Evolutionary conservation across 2,113 vertebrate species (phyloP).

Genomic region (Rhabdornis inornatus): DNA sequence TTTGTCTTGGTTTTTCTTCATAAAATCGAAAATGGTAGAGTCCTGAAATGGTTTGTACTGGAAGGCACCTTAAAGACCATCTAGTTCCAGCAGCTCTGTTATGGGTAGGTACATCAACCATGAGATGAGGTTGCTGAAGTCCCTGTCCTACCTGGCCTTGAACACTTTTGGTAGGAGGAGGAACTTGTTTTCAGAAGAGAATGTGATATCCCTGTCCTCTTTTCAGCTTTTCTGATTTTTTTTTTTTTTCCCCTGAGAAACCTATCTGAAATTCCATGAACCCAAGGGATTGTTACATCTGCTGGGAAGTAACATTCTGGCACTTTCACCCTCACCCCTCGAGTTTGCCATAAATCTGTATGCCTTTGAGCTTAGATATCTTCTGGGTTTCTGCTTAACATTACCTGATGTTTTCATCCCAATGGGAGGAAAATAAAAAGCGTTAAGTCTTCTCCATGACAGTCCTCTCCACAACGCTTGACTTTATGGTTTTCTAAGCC

Average conservation of each 20-base stretch:
- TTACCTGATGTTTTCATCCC: neutral
- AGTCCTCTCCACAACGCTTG: neutral
- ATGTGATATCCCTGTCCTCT: fast-evolving
- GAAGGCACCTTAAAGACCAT: neutral
- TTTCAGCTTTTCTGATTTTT: neutral
- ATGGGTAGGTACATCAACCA: neutral
- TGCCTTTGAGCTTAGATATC: neutral
- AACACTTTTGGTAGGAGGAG: neutral
- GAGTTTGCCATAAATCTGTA: neutral
- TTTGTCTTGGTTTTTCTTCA: neutral
- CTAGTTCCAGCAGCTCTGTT: neutral
- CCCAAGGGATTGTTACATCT: neutral
- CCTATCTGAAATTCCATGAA: neutral
- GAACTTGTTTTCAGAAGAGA: neutral
- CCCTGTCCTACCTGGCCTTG: neutral
- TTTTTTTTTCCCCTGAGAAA: neutral
- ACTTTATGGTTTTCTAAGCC: neutral
- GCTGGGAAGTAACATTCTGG: neutral
- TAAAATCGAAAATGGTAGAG: neutral
- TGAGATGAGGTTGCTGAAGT: neutral
- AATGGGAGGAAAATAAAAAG: neutral
- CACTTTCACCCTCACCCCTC: neutral
- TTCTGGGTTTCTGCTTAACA: neutral
- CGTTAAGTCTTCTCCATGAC: neutral
- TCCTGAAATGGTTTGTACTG: neutral